Evolutionary conservation across 2,113 vertebrate genomes (phyloP).

Genomic region (Dendropsophus ebraccatus): DNA sequence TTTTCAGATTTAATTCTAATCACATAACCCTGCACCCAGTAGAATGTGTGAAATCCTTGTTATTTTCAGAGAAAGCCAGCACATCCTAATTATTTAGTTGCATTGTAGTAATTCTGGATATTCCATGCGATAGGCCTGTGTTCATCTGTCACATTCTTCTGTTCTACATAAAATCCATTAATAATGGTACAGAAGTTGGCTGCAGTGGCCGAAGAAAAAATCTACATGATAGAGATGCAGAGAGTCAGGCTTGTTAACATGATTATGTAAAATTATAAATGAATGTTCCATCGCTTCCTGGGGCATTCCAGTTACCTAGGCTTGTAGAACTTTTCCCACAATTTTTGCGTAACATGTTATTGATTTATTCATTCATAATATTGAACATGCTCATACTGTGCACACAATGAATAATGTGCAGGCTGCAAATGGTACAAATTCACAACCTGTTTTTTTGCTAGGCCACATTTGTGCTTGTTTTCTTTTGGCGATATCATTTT

Average conservation of each 20-base stretch:
- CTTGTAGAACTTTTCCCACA: neutral
- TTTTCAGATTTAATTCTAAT: conserved; percentile 39
- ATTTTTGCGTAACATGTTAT: neutral
- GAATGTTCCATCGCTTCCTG: neutral
- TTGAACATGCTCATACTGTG: neutral
- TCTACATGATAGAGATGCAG: neutral
- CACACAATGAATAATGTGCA: neutral
- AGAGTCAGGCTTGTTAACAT: neutral
- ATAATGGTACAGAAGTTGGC: conserved; percentile 8
- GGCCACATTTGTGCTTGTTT: neutral
- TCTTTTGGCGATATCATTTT: neutral
- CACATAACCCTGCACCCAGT: neutral
- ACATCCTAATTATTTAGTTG: conserved; percentile 34
- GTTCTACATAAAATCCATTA: conserved; percentile 37
- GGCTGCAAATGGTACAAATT: neutral
- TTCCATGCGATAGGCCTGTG: conserved; percentile 20
- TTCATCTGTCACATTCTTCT: conserved; percentile 41
- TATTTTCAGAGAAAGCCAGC: conserved; percentile 39
- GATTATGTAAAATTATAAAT: conserved; percentile 29
- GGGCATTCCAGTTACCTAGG: neutral
- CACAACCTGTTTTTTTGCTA: neutral
- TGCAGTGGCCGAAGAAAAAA: conserved; percentile 11
- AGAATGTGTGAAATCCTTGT: conserved; percentile 28
- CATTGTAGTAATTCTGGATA: conserved; percentile 26
- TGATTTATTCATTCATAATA: neutral